Evolutionary conservation across 2,888 invertebrate species (phyloP), one percentile per base, ranked within the genome.

Genomic region (Steromphala cineraria): DNA sequence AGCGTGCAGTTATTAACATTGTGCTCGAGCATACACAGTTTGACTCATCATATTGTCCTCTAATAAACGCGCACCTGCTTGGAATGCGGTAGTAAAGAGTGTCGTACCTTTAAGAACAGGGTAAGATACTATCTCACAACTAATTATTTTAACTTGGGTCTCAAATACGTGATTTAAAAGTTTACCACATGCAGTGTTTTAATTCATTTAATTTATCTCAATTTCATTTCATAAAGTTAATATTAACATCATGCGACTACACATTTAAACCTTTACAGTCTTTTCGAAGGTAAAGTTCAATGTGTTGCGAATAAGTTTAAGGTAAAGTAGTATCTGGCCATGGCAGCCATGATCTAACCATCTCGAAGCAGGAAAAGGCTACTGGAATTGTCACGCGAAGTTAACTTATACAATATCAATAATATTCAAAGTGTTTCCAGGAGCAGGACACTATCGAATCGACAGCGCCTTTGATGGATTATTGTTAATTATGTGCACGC

Each of bases 261-360:
- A 46, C 1, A 4, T 46, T 5, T 46, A 46, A 46, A 46, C 10
- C 10, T 10, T 13, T 46, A 46, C 46, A 13, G 5, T 13, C 46
- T 46, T 46, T 5, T 13, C 7, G 13, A 10, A 5, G 7, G 46
- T 46, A 46, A 10, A 10, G 1, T 46, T 46, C 13, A 5, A 1
- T 46, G 46, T 46, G 10, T 10, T 46, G 7, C 7, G 13, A 1
- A 46, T 46, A 1, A 46, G 46, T 46, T 46, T 46, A 10, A 46
- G 46, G 46, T 46, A 46, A 46, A 46, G 46, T 46, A 46, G 46
- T 46, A 46, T 62, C 17, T 4, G 28, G 17, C 62, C 62, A 62
- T 62, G 62, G 62, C 62, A 62, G 62, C 62, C 62, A 62, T 62
- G 62, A 62, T 62, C 62, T 62, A 62, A 62, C 62, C 28, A 62